A percentile compares a stretch with the other conserved stretches of the same genome.
These are phyloP conservation scores for Netelia fuscicornis DNA, from an alignment of 2,888 invertebrate species.

Conservation along the genomic window DNA sequence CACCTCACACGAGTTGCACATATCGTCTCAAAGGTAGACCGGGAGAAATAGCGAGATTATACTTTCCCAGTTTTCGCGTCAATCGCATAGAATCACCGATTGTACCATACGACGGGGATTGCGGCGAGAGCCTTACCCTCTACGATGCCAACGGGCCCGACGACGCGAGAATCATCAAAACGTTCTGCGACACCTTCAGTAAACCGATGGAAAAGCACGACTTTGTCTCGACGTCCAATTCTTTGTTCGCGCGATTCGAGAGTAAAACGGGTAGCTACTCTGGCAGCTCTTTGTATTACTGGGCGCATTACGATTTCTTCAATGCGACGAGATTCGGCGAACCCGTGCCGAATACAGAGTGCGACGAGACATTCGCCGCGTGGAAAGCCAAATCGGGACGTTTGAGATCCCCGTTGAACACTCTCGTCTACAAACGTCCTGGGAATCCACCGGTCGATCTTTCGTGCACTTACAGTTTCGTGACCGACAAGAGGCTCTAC, in stretches of 20 bases:
- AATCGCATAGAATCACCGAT: conserved; percentile 96
- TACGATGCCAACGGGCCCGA: conserved; percentile 96
- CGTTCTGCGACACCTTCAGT: conserved; percentile 97
- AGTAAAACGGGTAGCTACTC: conserved; percentile 97
- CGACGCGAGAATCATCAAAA: conserved; percentile 95
- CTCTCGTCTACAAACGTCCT: conserved; percentile 93
- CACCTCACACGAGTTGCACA: conserved; percentile 96
- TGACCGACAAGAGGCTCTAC: conserved; percentile 93
- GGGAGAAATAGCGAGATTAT: conserved; percentile 94
- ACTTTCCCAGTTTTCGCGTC: conserved; percentile 96
- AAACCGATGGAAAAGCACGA: conserved; percentile 97
- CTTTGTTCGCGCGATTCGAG: conserved; percentile 95
- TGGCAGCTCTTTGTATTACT: conserved; percentile 96
- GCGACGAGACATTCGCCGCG: conserved; percentile 95
- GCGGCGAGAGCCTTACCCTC: conserved; percentile 95
- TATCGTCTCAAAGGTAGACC: conserved; percentile 94
- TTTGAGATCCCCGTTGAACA: conserved; percentile 93
- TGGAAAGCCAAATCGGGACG: conserved; percentile 92
- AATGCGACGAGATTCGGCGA: conserved; percentile 95
- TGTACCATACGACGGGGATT: conserved; percentile 93
- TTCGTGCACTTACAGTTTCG: conserved; percentile 93
- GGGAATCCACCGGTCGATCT: conserved; percentile 90
- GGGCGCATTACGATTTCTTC: conserved; percentile 98
- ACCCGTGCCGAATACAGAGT: conserved; percentile 90
- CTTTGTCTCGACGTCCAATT: conserved; percentile 94